Conservation (phyloP, 2,888 invertebrate genomes). For the Linnaemya vulpina region DNA sequence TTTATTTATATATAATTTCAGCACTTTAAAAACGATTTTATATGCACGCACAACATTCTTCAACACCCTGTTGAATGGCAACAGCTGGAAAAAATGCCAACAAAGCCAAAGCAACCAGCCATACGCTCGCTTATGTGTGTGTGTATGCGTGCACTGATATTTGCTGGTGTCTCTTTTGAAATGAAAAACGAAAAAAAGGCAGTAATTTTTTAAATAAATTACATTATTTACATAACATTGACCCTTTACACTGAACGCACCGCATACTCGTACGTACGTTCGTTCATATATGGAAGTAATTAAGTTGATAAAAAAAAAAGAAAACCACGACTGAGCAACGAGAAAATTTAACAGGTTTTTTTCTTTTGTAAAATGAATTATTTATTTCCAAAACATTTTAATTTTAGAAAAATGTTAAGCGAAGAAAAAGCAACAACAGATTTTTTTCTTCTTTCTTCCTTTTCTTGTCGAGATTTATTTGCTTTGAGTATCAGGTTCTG, state of each 20-base stretch:
- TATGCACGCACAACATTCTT: constrained; percentile 46
- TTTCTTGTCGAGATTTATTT: constrained; percentile 32
- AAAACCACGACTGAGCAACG: constrained; percentile 1
- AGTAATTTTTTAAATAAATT: constrained; percentile 48
- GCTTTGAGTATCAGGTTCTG: constrained; percentile 36
- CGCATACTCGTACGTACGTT: too few relatives aligned
- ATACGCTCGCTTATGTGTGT: constrained; percentile 23
- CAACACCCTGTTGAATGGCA: constrained; percentile 54
- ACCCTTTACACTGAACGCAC: constrained; percentile 63
- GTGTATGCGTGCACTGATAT: constrained; percentile 1
- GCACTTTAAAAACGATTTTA: constrained; percentile 47
- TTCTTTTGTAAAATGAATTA: constrained; percentile 25
- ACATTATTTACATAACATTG: constrained; percentile 70
- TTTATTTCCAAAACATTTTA: constrained; percentile 31
- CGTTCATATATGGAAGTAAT: constrained; percentile 51
- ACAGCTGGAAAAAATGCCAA: constrained; percentile 41
- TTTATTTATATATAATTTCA: constrained; percentile 23
- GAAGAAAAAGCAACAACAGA: neutral
- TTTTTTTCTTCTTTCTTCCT: neutral
- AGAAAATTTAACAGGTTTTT: constrained; percentile 52
- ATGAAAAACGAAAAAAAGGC: constrained; percentile 2
- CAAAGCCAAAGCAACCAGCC: constrained; percentile 1
- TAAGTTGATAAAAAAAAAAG: constrained; percentile 29
- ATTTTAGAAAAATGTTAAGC: constrained; percentile 7
- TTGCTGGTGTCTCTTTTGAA: constrained; percentile 20